phyloP scores from a whole-genome alignment of 2,797 vertebrate genomes.

The Discoglossus pictus region DNA sequence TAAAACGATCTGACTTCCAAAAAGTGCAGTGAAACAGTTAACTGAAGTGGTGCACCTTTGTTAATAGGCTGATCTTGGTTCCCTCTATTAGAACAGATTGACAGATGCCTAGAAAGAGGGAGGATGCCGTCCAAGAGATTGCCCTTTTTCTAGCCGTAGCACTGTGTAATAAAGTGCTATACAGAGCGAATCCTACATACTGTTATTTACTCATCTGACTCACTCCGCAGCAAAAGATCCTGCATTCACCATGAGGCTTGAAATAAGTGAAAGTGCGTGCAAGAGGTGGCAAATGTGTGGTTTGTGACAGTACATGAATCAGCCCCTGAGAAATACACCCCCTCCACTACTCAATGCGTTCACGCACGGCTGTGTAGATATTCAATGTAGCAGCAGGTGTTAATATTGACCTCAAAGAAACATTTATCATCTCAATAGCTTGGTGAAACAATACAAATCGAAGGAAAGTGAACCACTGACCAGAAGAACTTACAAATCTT shows the following conservation, averaged over 20 bases:
- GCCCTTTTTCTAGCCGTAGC: not conserved
- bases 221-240: slow-evolving; percentile 3
- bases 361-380: slow-evolving; percentile 2
- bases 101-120: no score
- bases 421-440: slow-evolving; percentile 7
- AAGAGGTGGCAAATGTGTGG: slow-evolving; percentile 37
- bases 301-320: slow-evolving; percentile 28
- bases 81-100: no score
- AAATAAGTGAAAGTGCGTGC: slow-evolving; percentile 9
- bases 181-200: slow-evolving; percentile 3
- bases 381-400: slow-evolving; percentile 14
- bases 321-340: slow-evolving; percentile 23
- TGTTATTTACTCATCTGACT: slow-evolving; percentile 27
- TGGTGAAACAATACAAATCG: no score
- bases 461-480: no score
- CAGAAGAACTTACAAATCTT: no score
- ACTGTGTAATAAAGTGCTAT: slow-evolving; percentile 15
- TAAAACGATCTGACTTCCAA: no score
- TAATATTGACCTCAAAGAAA: slow-evolving; percentile 25
- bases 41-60: no score
- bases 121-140: no score
- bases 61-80: no score
- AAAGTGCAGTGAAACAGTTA: no score
- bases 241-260: slow-evolving; percentile 32
- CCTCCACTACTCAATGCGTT: not conserved